Conservation (phyloP, 2,797 vertebrate species). For the Pipistrellus pygmaeus region DNA sequence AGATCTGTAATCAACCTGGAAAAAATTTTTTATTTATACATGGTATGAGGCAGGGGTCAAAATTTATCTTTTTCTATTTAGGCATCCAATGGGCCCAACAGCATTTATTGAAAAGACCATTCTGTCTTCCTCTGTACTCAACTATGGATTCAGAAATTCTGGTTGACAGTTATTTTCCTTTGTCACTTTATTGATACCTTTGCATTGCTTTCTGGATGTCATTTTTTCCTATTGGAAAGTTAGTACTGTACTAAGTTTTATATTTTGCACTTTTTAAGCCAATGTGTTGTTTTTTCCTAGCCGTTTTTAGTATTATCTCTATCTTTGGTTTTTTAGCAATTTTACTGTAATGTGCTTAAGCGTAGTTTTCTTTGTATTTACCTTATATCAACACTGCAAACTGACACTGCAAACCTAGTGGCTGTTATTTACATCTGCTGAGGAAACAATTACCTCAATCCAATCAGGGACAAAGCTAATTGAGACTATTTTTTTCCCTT, state of each 20-base stretch:
- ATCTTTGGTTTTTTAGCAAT: slow-evolving; percentile 7
- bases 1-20: not conserved
- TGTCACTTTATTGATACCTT: not conserved
- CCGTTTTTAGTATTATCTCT: not conserved
- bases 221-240: not conserved
- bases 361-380: slow-evolving; percentile 36
- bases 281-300: not conserved
- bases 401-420: not conserved
- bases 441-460: not conserved
- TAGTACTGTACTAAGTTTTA: not conserved
- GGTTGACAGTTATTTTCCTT: slow-evolving; percentile 16
- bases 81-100: not conserved
- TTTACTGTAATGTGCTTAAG: not conserved
- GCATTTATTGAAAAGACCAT: not conserved
- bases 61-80: not conserved
- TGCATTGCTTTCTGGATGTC: not conserved
- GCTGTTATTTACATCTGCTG: not conserved
- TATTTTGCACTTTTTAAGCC: not conserved
- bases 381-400: not conserved
- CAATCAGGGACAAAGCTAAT: not conserved
- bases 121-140: not conserved
- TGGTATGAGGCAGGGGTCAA: not conserved
- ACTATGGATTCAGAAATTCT: not conserved
- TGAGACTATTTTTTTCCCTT: not conserved
- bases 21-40: not conserved